Percentiles rank a stretch among this genome's conserved stretches.
Conservation (phyloP, 2,888 invertebrate species). For the Mesorhabditis spiculigera region DNA sequence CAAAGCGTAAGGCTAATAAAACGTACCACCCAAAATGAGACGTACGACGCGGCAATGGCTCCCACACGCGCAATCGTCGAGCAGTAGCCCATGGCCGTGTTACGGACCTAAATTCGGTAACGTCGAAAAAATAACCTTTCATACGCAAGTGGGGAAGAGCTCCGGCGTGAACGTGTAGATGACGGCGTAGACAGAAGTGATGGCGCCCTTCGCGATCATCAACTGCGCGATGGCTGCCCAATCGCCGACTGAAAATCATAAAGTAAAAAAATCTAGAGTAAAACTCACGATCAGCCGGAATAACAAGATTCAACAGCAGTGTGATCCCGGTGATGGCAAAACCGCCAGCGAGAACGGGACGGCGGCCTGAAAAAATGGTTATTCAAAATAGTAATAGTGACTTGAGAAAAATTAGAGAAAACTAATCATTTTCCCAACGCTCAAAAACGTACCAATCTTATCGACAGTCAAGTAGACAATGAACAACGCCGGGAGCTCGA, state of each 20-base stretch:
- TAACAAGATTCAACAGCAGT: constrained; percentile 44
- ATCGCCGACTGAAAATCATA: constrained; percentile 19
- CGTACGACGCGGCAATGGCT: constrained; percentile 79
- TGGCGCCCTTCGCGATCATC: constrained; percentile 75
- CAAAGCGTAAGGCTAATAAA: too few species aligned
- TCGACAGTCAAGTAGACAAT: constrained; percentile 50
- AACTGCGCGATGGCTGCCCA: constrained; percentile 64
- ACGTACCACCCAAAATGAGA: constrained; percentile 64
- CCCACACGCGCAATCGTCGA: constrained; percentile 82
- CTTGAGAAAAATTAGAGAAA: too few species aligned
- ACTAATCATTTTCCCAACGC: too few species aligned
- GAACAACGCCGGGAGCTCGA: constrained; percentile 60
- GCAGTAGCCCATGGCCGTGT: constrained; percentile 79
- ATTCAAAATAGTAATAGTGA: too few species aligned
- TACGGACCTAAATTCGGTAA: constrained; percentile 66
- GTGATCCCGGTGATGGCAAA: constrained; percentile 47
- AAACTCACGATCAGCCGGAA: constrained; percentile 28
- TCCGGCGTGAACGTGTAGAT: constrained; percentile 84
- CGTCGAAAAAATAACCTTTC: background rate
- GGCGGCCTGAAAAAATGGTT: constrained; percentile 55
- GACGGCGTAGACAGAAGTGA: constrained; percentile 79
- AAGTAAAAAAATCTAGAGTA: too few species aligned
- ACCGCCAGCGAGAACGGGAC: constrained; percentile 47
- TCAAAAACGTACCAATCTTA: constrained; percentile 20
- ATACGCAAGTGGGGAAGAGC: constrained; percentile 73